Percentiles rank a stretch among this genome's conserved stretches.
Evolutionary conservation across 2,797 vertebrate species (phyloP).

Genomic region (Megalops cyprinoides): DNA sequence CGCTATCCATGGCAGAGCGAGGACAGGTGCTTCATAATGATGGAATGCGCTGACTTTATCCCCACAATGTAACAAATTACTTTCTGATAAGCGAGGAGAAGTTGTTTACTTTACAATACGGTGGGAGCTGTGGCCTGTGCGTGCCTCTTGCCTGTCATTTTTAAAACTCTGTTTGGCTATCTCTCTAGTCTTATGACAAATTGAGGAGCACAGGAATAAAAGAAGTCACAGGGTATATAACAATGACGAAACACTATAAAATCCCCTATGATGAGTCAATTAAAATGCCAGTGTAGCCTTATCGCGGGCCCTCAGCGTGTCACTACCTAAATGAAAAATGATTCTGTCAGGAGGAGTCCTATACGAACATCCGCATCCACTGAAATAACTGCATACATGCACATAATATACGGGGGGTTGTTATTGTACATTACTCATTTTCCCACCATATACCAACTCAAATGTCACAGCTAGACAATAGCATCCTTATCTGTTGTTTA

Average conservation of each 20-base stretch:
- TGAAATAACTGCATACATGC: neutral
- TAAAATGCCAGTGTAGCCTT: conserved; percentile 31
- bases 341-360: conserved; percentile 38
- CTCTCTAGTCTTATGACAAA: conserved; percentile 38
- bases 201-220: conserved; percentile 29
- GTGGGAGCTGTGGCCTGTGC: conserved; percentile 39
- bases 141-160: conserved; percentile 37
- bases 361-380: conserved; percentile 26
- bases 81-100: conserved; percentile 56
- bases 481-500: neutral
- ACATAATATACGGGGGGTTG: neutral
- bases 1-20: conserved; percentile 33
- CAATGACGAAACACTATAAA: conserved; percentile 29
- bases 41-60: conserved; percentile 49
- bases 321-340: conserved; percentile 49
- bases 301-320: conserved; percentile 28
- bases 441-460: neutral
- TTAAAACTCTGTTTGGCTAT: conserved; percentile 29
- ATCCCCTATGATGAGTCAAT: conserved; percentile 35
- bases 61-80: conserved; percentile 52
- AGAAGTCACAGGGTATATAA: conserved; percentile 32
- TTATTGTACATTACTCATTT: conserved; percentile 8
- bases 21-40: conserved; percentile 56
- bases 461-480: neutral
- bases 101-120: conserved; percentile 51